Evolutionary conservation across 2,113 vertebrate genomes (phyloP).

Genomic region (Prochilodus magdalenae): DNA sequence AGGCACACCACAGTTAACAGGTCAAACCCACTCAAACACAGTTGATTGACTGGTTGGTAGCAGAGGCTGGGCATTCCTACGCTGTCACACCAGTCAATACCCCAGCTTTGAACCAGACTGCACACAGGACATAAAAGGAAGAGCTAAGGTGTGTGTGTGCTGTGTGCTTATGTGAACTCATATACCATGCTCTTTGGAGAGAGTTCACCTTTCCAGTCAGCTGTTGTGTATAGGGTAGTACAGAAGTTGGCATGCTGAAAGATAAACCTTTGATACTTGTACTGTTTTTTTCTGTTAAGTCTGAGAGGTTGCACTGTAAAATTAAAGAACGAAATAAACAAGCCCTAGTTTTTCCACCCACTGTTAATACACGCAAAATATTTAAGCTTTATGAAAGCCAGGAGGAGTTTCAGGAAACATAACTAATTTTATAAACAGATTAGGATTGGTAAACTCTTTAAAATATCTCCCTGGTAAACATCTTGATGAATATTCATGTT

Average conservation of each 20-base stretch:
- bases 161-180: conserved; percentile 22
- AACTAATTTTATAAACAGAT: conserved; percentile 15
- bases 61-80: background rate
- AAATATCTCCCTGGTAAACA: conserved; percentile 2
- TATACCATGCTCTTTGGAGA: conserved; percentile 33
- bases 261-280: background rate
- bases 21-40: background rate
- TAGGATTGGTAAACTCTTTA: conserved; percentile 3
- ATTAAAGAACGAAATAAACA: background rate
- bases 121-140: conserved; percentile 39
- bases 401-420: background rate
- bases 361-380: background rate
- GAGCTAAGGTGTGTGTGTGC: conserved; percentile 11
- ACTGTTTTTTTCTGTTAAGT: background rate
- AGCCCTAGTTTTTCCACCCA: background rate
- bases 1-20: background rate
- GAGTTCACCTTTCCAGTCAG: background rate
- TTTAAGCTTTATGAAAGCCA: conserved; percentile 7
- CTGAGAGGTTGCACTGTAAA: background rate
- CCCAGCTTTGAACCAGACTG: conserved; percentile 31
- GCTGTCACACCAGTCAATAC: conserved; percentile 14
- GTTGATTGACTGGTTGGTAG: background rate
- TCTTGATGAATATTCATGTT: background rate
- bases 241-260: background rate
- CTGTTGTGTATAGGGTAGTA: too few species aligned